Evolutionary conservation across 2,113 vertebrate genomes (phyloP).

Genomic region (Pelmatolapia mariae): DNA sequence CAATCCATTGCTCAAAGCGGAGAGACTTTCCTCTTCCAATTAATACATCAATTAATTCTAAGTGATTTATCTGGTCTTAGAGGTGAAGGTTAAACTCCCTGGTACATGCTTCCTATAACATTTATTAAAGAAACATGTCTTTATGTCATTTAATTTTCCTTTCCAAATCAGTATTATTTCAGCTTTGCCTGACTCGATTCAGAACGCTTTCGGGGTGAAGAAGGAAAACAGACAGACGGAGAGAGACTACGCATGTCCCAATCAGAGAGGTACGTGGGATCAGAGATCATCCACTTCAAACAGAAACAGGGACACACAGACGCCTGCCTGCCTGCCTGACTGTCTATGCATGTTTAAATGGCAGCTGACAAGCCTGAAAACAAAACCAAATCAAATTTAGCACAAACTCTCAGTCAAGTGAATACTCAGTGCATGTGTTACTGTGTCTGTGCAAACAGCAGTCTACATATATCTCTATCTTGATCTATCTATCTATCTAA

Average conservation of each 20-base stretch:
- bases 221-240: background rate
- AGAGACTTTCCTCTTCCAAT: constrained; percentile 3
- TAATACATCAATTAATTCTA: constrained; percentile 22
- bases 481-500: background rate
- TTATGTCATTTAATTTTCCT: background rate
- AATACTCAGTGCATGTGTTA: background rate
- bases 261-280: constrained; percentile 38
- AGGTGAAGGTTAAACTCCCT: background rate
- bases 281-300: constrained; percentile 74
- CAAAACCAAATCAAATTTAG: background rate
- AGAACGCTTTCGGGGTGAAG: background rate
- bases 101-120: background rate
- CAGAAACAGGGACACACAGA: constrained; percentile 62
- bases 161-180: background rate
- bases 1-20: constrained; percentile 7
- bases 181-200: background rate
- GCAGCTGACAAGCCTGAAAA: constrained; percentile 34
- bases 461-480: background rate
- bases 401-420: background rate
- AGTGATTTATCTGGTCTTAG: constrained; percentile 9
- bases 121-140: background rate
- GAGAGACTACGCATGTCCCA: constrained; percentile 25
- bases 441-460: background rate
- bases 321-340: constrained; percentile 39
- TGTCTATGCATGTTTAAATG: constrained; percentile 31